Conservation (phyloP, 2,113 vertebrate species). For the Coreoperca whiteheadi region DNA sequence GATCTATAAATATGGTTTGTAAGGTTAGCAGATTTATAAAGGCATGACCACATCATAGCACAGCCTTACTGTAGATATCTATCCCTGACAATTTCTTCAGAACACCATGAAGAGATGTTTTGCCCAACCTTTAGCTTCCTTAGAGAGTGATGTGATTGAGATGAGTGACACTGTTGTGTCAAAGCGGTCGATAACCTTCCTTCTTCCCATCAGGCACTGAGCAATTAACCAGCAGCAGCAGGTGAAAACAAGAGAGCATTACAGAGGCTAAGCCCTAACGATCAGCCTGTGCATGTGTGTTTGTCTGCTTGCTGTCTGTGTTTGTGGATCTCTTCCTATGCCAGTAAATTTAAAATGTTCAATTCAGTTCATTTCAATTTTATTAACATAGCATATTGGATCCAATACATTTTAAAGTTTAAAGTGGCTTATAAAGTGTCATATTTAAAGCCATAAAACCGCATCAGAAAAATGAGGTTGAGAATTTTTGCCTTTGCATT, state of each 20-base stretch:
- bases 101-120: not conserved
- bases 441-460: not conserved
- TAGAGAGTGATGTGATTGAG: not conserved
- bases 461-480: not conserved
- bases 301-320: not conserved
- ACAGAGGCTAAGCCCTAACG: constrained; percentile 30
- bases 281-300: constrained; percentile 19
- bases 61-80: accelerated
- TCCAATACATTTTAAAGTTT: not conserved
- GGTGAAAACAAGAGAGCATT: constrained; percentile 53
- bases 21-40: not conserved
- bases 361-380: no score
- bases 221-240: constrained; percentile 59
- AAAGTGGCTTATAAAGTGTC: not conserved
- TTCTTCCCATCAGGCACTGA: constrained; percentile 7
- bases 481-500: not conserved
- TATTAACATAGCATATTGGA: not conserved
- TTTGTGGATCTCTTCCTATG: constrained; percentile 10
- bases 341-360: not conserved
- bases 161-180: constrained; percentile 24
- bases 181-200: constrained; percentile 43
- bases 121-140: not conserved
- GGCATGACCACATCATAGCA: not conserved
- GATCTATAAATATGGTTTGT: not conserved
- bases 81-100: not conserved